These are phyloP conservation scores for Bombus difficillimus DNA, from an alignment of 1,140 invertebrate species.

Conservation along the genomic window DNA sequence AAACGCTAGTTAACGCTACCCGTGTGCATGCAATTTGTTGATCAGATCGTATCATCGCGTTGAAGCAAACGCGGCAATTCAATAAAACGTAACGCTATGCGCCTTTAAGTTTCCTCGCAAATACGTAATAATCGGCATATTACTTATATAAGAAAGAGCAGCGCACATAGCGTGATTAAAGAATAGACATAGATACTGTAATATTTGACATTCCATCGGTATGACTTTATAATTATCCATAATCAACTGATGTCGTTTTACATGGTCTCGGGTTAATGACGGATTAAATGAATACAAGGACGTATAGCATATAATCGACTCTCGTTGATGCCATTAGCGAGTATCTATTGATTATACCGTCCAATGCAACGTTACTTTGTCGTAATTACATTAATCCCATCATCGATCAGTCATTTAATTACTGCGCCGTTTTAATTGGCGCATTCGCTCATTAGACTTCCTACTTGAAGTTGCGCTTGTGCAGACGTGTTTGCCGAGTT, in stretches of 20 bases:
- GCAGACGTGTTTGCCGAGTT: background rate
- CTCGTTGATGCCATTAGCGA: slow-evolving; percentile 65
- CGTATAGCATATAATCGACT: slow-evolving; percentile 45
- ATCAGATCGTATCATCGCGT: too few species aligned
- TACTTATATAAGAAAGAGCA: too few species aligned
- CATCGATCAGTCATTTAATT: slow-evolving; percentile 72
- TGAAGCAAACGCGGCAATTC: too few species aligned
- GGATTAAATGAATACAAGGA: slow-evolving; percentile 51
- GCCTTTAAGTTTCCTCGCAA: too few species aligned
- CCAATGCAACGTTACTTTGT: slow-evolving; percentile 63
- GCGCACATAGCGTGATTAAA: too few species aligned
- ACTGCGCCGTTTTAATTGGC: slow-evolving; percentile 72
- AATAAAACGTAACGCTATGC: too few species aligned
- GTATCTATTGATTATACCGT: slow-evolving; percentile 68
- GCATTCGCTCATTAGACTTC: slow-evolving; percentile 67
- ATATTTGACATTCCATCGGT: background rate
- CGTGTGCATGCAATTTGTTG: too few species aligned
- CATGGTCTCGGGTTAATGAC: slow-evolving; percentile 59
- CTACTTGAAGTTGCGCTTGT: background rate
- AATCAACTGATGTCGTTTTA: slow-evolving; percentile 19
- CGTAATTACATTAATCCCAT: slow-evolving; percentile 70
- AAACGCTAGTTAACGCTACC: too few species aligned
- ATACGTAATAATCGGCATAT: too few species aligned
- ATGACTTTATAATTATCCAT: slow-evolving; percentile 33
- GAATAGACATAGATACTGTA: background rate